Conservation (phyloP, 2,888 invertebrate genomes). For the Athalia rosae region DNA sequence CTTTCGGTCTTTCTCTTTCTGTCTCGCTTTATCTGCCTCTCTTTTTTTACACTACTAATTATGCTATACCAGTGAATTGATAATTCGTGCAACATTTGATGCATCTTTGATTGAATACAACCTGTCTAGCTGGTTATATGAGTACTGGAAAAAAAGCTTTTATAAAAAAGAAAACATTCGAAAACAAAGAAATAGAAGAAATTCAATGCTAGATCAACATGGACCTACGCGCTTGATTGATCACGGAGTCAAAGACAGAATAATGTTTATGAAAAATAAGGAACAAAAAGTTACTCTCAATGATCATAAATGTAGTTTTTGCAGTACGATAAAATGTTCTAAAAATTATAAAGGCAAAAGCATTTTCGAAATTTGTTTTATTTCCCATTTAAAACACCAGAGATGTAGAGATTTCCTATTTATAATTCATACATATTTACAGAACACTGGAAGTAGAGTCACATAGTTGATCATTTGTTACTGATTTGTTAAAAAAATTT, state of each 20-base stretch:
- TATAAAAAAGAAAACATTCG: background rate
- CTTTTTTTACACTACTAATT: background rate
- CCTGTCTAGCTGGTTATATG: too few species aligned
- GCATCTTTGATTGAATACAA: too few species aligned
- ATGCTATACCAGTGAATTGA: background rate
- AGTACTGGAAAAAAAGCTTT: too few species aligned
- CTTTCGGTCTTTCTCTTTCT: background rate
- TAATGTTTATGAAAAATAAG: background rate
- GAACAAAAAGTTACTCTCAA: constrained; percentile 28
- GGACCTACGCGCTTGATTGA: background rate
- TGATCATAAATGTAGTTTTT: constrained; percentile 46
- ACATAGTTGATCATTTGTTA: constrained; percentile 4
- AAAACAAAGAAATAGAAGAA: background rate
- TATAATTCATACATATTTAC: constrained; percentile 42
- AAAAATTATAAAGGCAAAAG: constrained; percentile 43
- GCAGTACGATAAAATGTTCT: constrained; percentile 53
- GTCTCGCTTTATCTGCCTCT: background rate
- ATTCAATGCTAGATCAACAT: background rate
- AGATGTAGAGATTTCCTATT: constrained; percentile 33
- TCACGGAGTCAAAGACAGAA: background rate
- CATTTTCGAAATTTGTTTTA: constrained; percentile 3
- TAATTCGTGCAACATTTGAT: background rate
- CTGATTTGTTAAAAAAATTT: constrained; percentile 16
- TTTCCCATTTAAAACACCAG: constrained; percentile 31
- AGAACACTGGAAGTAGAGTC: constrained; percentile 28